phyloP scores from a whole-genome alignment of 2,113 vertebrate species.

The Colius striatus region DNA sequence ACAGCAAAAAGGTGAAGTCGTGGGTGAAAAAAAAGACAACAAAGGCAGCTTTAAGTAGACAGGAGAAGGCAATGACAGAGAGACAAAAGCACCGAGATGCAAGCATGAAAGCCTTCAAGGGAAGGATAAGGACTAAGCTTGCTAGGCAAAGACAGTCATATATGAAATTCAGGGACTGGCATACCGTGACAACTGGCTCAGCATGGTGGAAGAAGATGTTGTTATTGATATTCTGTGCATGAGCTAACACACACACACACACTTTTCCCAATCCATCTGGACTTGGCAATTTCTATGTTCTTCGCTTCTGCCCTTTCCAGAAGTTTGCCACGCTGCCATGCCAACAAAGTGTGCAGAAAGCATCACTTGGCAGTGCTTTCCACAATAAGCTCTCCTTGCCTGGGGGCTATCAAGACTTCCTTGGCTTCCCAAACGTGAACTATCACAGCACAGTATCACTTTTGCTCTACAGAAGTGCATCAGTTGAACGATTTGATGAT shows the following conservation, averaged over 20 bases:
- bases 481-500: neutral
- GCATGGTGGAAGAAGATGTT: neutral
- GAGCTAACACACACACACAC: neutral
- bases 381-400: neutral
- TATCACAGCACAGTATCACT: neutral
- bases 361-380: neutral
- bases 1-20: neutral
- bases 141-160: neutral
- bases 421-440: neutral
- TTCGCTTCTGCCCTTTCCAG: conserved; percentile 23
- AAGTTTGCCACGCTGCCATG: neutral
- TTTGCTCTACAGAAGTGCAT: neutral
- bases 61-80: neutral
- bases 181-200: neutral
- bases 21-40: conserved; percentile 2
- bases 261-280: neutral
- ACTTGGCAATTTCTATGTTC: neutral
- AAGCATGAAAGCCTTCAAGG: neutral
- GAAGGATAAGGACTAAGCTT: neutral
- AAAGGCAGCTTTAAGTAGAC: neutral
- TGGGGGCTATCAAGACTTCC: neutral
- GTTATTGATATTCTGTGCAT: neutral
- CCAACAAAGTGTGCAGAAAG: neutral
- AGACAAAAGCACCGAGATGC: neutral
- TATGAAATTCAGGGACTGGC: neutral